Conservation (phyloP, 2,888 invertebrate species). For the Ctena decussata region DNA sequence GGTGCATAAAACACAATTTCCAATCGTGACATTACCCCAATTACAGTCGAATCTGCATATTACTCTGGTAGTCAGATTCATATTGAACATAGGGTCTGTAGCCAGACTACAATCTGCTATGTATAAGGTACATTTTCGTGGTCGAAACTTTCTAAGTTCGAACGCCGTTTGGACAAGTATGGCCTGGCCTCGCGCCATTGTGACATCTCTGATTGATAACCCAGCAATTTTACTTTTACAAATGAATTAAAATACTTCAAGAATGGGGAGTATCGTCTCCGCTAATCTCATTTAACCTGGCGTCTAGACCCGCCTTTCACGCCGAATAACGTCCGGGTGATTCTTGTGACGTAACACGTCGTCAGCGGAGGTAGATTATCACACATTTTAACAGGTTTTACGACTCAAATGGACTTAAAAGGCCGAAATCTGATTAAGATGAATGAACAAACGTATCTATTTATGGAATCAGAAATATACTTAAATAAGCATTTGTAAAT, state of each 20-base stretch:
- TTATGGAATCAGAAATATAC: too few relatives aligned
- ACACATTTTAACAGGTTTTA: background rate
- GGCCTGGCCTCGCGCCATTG: background rate
- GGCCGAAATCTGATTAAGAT: background rate
- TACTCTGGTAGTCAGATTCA: too few relatives aligned
- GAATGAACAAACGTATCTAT: background rate
- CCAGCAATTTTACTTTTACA: background rate
- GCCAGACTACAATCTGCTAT: too few relatives aligned
- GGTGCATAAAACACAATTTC: too few relatives aligned
- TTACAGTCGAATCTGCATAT: too few relatives aligned
- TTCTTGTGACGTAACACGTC: background rate
- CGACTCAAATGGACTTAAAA: background rate
- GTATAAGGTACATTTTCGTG: too few relatives aligned
- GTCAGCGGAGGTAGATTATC: background rate
- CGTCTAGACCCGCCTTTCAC: slow-evolving; percentile 1
- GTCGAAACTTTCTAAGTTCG: too few relatives aligned
- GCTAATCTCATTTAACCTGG: background rate
- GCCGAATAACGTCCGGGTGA: background rate
- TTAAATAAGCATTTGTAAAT: too few relatives aligned
- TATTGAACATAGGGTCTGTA: too few relatives aligned
- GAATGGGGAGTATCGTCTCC: background rate
- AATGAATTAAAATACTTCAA: background rate
- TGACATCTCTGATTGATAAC: background rate
- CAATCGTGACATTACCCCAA: too few relatives aligned
- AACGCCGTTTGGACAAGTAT: too few relatives aligned